Percentiles rank a stretch among this genome's conserved stretches.
These are phyloP conservation scores for Silurus meridionalis DNA, from an alignment of 2,113 vertebrate species.

Conservation along the genomic window DNA sequence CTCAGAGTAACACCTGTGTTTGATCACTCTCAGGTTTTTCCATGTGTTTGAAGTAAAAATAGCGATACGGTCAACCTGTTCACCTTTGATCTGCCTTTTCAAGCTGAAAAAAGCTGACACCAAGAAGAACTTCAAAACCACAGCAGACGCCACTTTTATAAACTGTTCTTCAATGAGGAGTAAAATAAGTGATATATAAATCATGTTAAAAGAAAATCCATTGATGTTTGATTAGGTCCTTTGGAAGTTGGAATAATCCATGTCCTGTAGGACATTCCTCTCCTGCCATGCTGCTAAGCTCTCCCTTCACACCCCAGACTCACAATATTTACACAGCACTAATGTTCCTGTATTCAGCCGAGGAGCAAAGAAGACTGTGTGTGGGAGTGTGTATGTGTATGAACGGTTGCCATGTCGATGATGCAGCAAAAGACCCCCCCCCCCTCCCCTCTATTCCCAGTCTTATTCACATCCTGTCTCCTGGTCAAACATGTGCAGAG, in stretches of 20 bases:
- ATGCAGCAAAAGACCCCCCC: not conserved
- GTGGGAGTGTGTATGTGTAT: constrained; percentile 5
- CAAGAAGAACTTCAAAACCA: not conserved
- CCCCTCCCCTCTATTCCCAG: not conserved
- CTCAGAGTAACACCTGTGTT: constrained; percentile 31
- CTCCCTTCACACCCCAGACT: constrained; percentile 13
- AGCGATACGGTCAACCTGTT: constrained; percentile 1
- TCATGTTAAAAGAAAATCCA: not conserved
- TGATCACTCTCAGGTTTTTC: constrained; percentile 35
- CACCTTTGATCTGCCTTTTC: constrained; percentile 8
- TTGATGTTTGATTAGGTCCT: not conserved
- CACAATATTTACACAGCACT: constrained; percentile 49
- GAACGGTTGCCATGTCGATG: not conserved
- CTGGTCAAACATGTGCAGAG: constrained; percentile 39
- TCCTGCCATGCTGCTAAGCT: not conserved
- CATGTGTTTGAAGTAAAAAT: not conserved
- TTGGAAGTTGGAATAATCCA: not conserved
- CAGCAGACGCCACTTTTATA: not conserved
- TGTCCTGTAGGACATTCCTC: constrained; percentile 36
- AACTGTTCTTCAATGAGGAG: not conserved
- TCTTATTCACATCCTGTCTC: constrained; percentile 37
- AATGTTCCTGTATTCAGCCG: constrained; percentile 21
- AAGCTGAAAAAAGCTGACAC: not conserved
- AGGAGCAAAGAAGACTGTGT: not conserved
- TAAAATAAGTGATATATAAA: not conserved